Percentiles rank a stretch among this genome's conserved stretches.
Conservation (phyloP, 2,797 vertebrate species). For the Hippopotamyrus pictus region DNA sequence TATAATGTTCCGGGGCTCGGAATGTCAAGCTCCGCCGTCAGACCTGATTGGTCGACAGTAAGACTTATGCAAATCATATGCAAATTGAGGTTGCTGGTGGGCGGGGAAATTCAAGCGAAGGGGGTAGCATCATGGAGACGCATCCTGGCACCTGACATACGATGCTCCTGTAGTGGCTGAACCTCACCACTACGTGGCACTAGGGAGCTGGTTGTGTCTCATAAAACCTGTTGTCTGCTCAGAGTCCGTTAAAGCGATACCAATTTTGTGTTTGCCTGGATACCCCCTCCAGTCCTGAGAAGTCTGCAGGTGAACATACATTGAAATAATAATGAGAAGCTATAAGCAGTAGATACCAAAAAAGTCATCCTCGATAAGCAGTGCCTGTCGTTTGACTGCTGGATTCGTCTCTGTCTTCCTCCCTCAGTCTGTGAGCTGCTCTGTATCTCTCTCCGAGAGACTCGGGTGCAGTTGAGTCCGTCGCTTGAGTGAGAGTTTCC, state of each 20-base stretch:
- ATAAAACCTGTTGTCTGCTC: background rate
- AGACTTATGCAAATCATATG: constrained; percentile 9
- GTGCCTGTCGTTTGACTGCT: constrained; percentile 61
- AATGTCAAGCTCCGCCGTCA: background rate
- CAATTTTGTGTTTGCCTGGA: constrained; percentile 13
- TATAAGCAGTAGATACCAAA: constrained; percentile 52
- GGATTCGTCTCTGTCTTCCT: constrained; percentile 26
- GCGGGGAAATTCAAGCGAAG: background rate
- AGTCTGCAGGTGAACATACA: constrained; percentile 49
- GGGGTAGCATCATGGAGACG: background rate
- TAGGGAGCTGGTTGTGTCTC: background rate
- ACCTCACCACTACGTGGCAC: background rate
- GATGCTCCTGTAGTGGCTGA: background rate
- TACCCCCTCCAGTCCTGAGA: constrained; percentile 30
- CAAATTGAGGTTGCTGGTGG: background rate
- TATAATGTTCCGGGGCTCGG: background rate
- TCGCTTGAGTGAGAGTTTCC: background rate
- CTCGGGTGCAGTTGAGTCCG: background rate
- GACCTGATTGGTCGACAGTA: background rate
- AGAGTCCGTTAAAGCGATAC: background rate
- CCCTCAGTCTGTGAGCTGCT: background rate
- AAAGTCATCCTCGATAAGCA: constrained; percentile 53
- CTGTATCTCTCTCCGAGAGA: background rate
- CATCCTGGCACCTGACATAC: background rate
- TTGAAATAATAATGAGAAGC: background rate